Evolutionary conservation across 2,888 invertebrate genomes (phyloP).

Genomic region (Isoperla grammatica): DNA sequence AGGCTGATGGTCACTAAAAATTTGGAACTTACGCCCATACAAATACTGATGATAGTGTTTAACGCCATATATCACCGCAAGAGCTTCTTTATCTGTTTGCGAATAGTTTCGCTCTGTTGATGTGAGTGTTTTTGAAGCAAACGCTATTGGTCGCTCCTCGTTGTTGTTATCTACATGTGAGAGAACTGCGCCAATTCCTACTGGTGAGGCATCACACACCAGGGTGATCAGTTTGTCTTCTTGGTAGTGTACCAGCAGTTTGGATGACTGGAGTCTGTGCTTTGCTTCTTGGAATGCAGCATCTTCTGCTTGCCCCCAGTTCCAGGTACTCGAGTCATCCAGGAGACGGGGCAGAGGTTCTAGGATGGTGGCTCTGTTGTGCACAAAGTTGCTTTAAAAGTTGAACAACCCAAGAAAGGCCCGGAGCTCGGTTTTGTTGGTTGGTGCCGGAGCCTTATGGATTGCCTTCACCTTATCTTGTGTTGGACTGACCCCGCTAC

Average conservation of each 20-base stretch:
- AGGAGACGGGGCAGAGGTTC: conserved; percentile 15
- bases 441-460: conserved; percentile 20
- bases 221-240: conserved; percentile 24
- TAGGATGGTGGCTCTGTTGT: background rate
- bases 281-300: conserved; percentile 34
- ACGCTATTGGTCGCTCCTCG: conserved; percentile 37
- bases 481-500: conserved; percentile 25
- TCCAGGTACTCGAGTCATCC: background rate
- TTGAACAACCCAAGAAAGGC: conserved; percentile 31
- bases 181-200: conserved; percentile 36
- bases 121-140: conserved; percentile 36
- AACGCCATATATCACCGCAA: conserved; percentile 40
- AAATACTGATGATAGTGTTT: conserved; percentile 42
- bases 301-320: conserved; percentile 33
- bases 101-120: conserved; percentile 36
- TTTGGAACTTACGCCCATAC: conserved; percentile 36
- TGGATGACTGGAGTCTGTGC: conserved; percentile 15
- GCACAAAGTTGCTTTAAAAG: conserved; percentile 6
- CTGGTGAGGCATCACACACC: conserved; percentile 31
- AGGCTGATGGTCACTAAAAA: conserved; percentile 32
- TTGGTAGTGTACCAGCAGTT: conserved; percentile 27
- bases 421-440: conserved; percentile 24
- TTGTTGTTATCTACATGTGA: conserved; percentile 35
- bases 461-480: conserved; percentile 27
- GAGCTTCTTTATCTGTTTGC: conserved; percentile 37